Percentiles rank a stretch among this genome's conserved stretches.
These are phyloP conservation scores for Lochmaea crataegi DNA, from an alignment of 2,888 invertebrate species.

Conservation along the genomic window DNA sequence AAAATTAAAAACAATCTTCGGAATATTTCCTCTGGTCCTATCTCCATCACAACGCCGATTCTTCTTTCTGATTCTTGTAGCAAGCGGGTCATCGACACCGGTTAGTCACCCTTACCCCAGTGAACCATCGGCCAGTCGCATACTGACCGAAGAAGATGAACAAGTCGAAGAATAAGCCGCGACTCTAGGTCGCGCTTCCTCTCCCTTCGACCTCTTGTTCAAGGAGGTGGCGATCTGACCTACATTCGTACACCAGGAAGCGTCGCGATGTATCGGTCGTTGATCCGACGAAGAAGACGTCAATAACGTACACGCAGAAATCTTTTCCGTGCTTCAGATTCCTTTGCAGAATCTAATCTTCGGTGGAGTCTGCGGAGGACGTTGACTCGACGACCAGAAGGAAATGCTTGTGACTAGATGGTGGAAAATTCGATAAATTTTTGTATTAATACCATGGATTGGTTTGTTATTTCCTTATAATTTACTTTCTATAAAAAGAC, in stretches of 20 bases:
- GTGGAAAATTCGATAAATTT: conserved; percentile 13
- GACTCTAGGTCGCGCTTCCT: conserved; percentile 53
- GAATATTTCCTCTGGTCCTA: conserved; percentile 16
- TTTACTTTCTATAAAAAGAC: not conserved
- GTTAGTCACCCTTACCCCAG: conserved; percentile 67
- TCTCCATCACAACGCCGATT: conserved; percentile 15
- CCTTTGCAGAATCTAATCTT: conserved; percentile 29
- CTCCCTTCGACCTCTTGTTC: conserved; percentile 41
- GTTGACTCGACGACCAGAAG: conserved; percentile 28
- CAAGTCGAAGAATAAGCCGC: conserved; percentile 39
- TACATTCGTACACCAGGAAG: conserved; percentile 59
- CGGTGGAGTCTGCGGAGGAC: conserved; percentile 27
- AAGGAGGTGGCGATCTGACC: conserved; percentile 53
- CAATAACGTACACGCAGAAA: conserved; percentile 28
- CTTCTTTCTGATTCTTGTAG: conserved; percentile 27
- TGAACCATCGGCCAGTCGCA: conserved; percentile 66
- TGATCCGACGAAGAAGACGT: conserved; percentile 28
- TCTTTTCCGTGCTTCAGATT: conserved; percentile 24
- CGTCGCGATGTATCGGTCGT: conserved; percentile 54
- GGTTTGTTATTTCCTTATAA: conserved; percentile 8
- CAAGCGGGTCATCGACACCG: conserved; percentile 61
- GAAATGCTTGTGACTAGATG: conserved; percentile 25
- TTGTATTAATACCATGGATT: not conserved
- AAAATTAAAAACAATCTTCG: conserved; percentile 2
- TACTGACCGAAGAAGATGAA: conserved; percentile 61